Evolutionary conservation across 2,888 invertebrate genomes (phyloP).

Genomic region (Itoplectis maculator): DNA sequence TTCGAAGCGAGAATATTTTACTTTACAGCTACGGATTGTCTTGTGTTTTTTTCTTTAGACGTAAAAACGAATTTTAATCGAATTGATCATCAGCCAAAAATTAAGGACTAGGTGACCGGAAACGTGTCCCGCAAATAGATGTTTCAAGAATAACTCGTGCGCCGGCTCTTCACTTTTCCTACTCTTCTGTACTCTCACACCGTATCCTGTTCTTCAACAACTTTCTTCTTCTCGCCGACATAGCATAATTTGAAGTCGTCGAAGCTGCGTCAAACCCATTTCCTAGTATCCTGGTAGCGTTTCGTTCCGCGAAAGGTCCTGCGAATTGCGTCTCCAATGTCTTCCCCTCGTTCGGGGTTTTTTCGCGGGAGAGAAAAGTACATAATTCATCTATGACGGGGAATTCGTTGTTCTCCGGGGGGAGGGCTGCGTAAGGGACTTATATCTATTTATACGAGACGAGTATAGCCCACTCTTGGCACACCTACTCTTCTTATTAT

Average conservation of each 20-base stretch:
- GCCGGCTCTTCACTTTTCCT: constrained; percentile 25
- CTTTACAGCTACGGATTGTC: too few species aligned
- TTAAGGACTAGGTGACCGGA: not conserved
- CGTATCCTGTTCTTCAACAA: constrained; percentile 34
- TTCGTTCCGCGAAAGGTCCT: constrained; percentile 37
- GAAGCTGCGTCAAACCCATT: constrained; percentile 5
- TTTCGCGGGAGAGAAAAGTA: not conserved
- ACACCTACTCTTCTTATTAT: constrained; percentile 30
- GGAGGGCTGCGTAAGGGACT: not conserved
- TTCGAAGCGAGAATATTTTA: too few species aligned
- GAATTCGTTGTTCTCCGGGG: not conserved
- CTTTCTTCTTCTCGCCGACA: not conserved
- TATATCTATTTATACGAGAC: not conserved
- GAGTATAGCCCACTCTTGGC: constrained; percentile 27
- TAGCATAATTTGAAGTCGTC: constrained; percentile 1
- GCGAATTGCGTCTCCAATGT: not conserved
- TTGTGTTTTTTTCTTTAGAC: too few species aligned
- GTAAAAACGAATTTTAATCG: too few species aligned
- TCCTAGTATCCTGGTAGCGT: constrained; percentile 41
- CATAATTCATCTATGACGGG: not conserved
- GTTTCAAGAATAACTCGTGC: not conserved
- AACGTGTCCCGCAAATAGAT: not conserved
- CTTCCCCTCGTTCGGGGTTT: constrained; percentile 10
- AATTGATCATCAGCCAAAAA: too few species aligned
- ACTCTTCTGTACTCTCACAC: constrained; percentile 11